phyloP scores from a whole-genome alignment of 2,888 invertebrate genomes.

The Ischnura elegans region DNA sequence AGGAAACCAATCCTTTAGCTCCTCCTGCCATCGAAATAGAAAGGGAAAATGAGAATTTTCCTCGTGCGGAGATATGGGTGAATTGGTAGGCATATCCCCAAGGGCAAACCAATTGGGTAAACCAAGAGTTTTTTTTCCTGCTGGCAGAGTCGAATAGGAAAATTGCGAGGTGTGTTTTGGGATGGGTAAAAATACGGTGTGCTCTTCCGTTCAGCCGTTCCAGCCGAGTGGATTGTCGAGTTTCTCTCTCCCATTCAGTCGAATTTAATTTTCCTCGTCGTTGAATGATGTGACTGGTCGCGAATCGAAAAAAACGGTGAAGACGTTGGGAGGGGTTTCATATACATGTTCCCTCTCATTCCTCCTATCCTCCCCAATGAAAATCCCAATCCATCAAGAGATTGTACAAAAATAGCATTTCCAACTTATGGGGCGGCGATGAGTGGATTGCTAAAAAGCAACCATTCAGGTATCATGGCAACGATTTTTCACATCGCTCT shows the following conservation, averaged over 20 bases:
- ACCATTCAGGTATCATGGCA: too few species aligned
- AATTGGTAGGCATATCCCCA: neutral
- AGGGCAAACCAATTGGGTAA: constrained; percentile 17
- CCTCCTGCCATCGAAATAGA: neutral
- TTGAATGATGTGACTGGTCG: constrained; percentile 31
- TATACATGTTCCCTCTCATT: neutral
- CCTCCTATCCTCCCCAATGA: neutral
- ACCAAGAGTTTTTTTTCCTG: neutral
- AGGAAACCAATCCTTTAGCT: neutral
- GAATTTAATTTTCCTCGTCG: constrained; percentile 27
- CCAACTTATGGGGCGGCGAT: too few species aligned
- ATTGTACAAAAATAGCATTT: too few species aligned
- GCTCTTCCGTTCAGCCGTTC: neutral
- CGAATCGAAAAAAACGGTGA: constrained; percentile 8
- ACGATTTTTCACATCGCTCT: too few species aligned
- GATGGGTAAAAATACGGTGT: neutral
- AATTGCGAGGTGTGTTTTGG: too few species aligned
- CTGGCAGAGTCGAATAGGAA: neutral
- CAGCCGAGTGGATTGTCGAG: constrained; percentile 34
- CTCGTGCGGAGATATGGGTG: neutral
- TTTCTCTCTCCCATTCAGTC: neutral
- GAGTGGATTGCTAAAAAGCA: too few species aligned
- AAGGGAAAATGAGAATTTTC: neutral
- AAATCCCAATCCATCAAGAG: neutral
- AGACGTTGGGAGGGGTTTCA: neutral